Evolutionary conservation across 2,797 vertebrate genomes (phyloP).

Genomic region (Cygnus olor): DNA sequence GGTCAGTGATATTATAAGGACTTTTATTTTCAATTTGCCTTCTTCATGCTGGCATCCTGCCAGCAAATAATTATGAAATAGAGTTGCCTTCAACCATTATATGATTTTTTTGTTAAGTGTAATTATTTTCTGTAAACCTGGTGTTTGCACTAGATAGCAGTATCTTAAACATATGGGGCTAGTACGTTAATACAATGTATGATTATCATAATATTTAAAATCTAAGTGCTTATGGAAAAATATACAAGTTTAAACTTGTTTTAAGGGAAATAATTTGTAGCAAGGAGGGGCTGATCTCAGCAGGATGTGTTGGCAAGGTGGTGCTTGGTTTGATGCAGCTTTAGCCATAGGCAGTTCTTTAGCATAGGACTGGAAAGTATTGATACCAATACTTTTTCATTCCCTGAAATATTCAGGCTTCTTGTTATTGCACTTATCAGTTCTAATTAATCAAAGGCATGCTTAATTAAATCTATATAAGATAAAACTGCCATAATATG

Average conservation of each 20-base stretch:
- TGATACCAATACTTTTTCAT: neutral
- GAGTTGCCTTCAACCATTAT: neutral
- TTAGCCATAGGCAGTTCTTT: neutral
- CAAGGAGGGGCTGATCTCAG: neutral
- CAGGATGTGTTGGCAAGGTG: neutral
- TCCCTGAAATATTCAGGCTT: neutral
- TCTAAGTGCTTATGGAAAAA: neutral
- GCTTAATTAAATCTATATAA: neutral
- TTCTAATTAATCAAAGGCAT: neutral
- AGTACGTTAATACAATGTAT: neutral
- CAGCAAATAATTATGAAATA: neutral
- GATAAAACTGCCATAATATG: neutral
- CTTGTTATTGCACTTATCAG: neutral
- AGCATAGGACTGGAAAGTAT: neutral
- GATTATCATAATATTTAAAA: neutral
- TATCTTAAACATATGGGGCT: neutral
- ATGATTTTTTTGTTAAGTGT: no score
- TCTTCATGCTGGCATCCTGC: neutral
- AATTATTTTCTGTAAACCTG: neutral
- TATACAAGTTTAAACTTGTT: neutral
- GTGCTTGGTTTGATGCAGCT: neutral
- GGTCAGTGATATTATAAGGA: neutral
- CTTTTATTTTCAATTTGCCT: neutral
- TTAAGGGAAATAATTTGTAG: neutral
- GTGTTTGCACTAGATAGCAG: neutral